Evolutionary conservation across 2,888 invertebrate genomes (phyloP), one percentile per base, ranked within the genome.

Genomic region (Microplitis deprimator): DNA sequence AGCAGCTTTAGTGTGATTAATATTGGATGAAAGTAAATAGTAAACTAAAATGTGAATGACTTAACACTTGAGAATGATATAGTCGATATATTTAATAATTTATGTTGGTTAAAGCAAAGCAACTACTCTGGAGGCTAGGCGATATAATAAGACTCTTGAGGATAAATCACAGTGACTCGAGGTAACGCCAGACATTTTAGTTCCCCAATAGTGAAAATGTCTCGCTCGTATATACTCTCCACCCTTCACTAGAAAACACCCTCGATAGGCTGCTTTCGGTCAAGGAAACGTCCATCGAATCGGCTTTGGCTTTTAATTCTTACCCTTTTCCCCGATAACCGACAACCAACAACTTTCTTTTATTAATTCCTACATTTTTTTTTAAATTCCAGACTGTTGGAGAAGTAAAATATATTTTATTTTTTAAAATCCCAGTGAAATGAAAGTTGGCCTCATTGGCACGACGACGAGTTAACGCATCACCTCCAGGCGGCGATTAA

Each of bases 91-190:
- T 50, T 50, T 50, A 50, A 50, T 50, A 50, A 50, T 50, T 50
- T 50, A 50, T 50, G 13, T 50, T 13, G 50, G 50, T 50, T 13
- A 13, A 50, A 13, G 13, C 13, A 50, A 29, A 29, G 29, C 29
- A 29, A 29, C 29, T 3, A 50, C 50, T 50, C 50, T 50, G 13
- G 50, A 50, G 50, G 50, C 13, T 13, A 50, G 50, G 50, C 50
- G 8, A 50, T 5, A 41, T 6, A 84, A 84, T 84, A 81, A 81
- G 82, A 80, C 80, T 83, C 81, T 84, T 82, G 81, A 83, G 82
- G 79, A 77, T 62, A 29, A 72, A 72, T 72, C 72, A 62, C 72
- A 17, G 38, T 39, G 38, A 72, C 62, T 72, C 62, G 72, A 72
- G 72, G 72, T 72, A 72, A 72, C 81, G 62, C 77, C 80, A 50